These are phyloP conservation scores for Meloidogyne exigua DNA, from an alignment of 1,140 invertebrate genomes.

Conservation along the genomic window DNA sequence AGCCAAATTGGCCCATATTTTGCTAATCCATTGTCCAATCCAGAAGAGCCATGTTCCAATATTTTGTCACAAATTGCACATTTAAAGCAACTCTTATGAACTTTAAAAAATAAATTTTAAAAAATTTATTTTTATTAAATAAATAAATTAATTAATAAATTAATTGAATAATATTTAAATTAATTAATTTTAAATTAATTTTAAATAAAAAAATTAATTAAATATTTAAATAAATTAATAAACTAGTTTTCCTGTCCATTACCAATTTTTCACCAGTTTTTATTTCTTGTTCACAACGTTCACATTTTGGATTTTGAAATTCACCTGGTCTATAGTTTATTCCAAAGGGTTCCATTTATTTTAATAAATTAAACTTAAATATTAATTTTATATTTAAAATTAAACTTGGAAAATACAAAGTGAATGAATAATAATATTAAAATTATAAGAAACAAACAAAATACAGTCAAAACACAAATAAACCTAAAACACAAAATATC, in stretches of 20 bases:
- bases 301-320: constrained; percentile 13
- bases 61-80: constrained; percentile 24
- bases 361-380: no score
- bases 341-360: constrained; percentile 1
- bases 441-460: no score
- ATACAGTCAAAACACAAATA: no score
- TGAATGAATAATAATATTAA: no score
- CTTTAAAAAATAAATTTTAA: neutral
- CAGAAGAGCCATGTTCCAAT: constrained; percentile 7
- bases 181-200: no score
- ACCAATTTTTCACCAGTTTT: constrained; percentile 15
- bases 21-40: neutral
- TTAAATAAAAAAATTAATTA: neutral
- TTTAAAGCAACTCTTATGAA: constrained; percentile 19
- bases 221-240: constrained; percentile 2
- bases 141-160: neutral
- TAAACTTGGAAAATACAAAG: no score
- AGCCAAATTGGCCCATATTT: constrained; percentile 18
- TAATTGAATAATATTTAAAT: no score
- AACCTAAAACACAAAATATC: no score
- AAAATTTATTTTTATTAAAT: neutral
- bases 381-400: no score
- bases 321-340: neutral
- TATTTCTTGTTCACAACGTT: constrained; percentile 11
- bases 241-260: constrained; percentile 10